These are phyloP conservation scores for Seladonia tumulorum DNA, from an alignment of 2,888 invertebrate genomes.

Conservation along the genomic window DNA sequence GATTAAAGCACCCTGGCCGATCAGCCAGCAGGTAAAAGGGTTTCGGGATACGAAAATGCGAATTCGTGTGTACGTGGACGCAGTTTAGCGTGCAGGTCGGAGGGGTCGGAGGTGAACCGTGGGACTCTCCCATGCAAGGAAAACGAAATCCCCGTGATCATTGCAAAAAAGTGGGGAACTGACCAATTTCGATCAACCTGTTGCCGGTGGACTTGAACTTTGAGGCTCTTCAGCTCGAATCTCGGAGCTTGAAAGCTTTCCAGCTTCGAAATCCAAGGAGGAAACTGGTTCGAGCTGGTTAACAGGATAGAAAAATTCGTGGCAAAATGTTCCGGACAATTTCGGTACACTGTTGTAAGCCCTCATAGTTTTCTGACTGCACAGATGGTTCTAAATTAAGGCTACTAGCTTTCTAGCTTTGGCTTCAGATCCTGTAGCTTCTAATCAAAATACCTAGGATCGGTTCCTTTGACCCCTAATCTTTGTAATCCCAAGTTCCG, in stretches of 20 bases:
- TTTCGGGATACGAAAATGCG: slow-evolving; percentile 52
- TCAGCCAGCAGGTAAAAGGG: slow-evolving; percentile 35
- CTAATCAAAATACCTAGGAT: background rate
- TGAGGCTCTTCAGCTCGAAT: background rate
- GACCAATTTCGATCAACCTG: background rate
- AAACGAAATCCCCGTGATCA: slow-evolving; percentile 7
- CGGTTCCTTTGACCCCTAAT: no score
- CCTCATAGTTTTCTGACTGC: no score
- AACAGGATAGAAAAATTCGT: no score
- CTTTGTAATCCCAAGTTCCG: background rate
- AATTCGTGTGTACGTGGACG: slow-evolving; percentile 40
- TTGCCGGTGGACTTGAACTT: background rate
- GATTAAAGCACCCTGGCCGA: slow-evolving; percentile 34
- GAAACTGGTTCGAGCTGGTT: background rate
- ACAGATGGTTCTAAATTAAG: no score
- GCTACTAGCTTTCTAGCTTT: no score
- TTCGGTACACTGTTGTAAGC: no score
- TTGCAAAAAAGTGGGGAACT: background rate
- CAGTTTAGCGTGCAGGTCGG: slow-evolving; percentile 56
- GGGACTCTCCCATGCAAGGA: slow-evolving; percentile 80
- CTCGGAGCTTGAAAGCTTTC: background rate
- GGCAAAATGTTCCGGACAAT: no score
- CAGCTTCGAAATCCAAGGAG: background rate
- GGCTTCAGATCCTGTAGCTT: background rate
- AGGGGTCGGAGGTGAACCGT: slow-evolving; percentile 79